Evolutionary conservation across 2,797 vertebrate genomes (phyloP).

Genomic region (Pipistrellus nathusii): DNA sequence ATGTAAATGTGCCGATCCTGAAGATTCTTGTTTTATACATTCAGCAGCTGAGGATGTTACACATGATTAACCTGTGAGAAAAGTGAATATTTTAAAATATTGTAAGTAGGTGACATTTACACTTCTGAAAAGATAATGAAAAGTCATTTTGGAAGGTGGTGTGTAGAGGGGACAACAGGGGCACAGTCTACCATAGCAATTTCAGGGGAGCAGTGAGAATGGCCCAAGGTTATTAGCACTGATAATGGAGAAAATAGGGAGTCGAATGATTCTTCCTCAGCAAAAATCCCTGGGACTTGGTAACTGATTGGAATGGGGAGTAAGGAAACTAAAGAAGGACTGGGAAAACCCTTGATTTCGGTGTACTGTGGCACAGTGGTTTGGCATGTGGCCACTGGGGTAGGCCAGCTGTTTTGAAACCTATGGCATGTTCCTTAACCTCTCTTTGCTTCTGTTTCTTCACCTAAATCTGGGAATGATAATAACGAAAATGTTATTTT

Average conservation of each 20-base stretch:
- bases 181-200: not conserved
- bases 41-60: not conserved
- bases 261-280: not conserved
- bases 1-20: not conserved
- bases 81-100: constrained; percentile 22
- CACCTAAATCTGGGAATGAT: not conserved
- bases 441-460: constrained; percentile 3
- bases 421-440: not conserved
- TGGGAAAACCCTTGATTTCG: not conserved
- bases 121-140: constrained; percentile 45
- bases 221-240: not conserved
- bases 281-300: not conserved
- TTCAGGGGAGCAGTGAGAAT: not conserved
- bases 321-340: not conserved
- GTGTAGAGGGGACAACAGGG: not conserved
- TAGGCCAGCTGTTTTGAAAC: not conserved
- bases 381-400: not conserved
- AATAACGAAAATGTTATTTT: not conserved
- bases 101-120: constrained; percentile 31
- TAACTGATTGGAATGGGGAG: not conserved
- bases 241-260: not conserved
- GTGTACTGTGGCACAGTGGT: no score
- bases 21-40: not conserved
- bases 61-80: constrained; percentile 18
- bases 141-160: constrained; percentile 30